A percentile compares a stretch with the other conserved stretches of the same genome.
Conservation (phyloP, 2,113 vertebrate genomes). For the Pyxicephalus adspersus region DNA sequence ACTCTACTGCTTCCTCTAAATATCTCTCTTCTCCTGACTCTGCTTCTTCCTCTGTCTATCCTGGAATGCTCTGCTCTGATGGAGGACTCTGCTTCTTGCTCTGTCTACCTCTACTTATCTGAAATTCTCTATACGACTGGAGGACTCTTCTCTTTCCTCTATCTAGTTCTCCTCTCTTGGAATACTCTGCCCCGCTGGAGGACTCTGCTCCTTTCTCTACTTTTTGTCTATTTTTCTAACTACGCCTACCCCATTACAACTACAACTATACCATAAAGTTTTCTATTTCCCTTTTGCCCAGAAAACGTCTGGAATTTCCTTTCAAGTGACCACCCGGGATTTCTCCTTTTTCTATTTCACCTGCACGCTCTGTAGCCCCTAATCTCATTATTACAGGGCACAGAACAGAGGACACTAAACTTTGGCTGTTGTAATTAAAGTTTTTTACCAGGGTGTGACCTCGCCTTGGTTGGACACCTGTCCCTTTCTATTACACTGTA, state of each 20-base stretch:
- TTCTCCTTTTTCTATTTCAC: neutral
- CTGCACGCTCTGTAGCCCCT: slow-evolving; percentile 27
- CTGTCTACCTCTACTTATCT: neutral
- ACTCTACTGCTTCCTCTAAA: neutral
- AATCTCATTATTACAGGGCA: slow-evolving; percentile 32
- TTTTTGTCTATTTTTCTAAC: no score
- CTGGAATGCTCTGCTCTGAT: neutral
- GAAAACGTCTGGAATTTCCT: no score
- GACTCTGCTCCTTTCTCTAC: no score
- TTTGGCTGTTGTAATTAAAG: slow-evolving; percentile 2
- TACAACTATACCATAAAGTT: no score
- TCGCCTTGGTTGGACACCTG: slow-evolving; percentile 60
- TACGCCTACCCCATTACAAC: no score
- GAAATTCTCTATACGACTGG: no score
- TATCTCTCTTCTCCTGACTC: neutral
- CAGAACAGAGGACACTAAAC: neutral
- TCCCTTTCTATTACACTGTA: slow-evolving; percentile 62
- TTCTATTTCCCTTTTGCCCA: no score
- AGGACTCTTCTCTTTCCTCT: no score
- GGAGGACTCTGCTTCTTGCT: neutral
- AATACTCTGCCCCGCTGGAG: no score
- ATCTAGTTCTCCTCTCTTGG: no score
- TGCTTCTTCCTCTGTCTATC: neutral
- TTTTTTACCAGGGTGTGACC: slow-evolving; percentile 56
- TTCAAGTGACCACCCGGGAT: neutral